phyloP scores from a whole-genome alignment of 2,113 vertebrate genomes.

The Proteles cristata region DNA sequence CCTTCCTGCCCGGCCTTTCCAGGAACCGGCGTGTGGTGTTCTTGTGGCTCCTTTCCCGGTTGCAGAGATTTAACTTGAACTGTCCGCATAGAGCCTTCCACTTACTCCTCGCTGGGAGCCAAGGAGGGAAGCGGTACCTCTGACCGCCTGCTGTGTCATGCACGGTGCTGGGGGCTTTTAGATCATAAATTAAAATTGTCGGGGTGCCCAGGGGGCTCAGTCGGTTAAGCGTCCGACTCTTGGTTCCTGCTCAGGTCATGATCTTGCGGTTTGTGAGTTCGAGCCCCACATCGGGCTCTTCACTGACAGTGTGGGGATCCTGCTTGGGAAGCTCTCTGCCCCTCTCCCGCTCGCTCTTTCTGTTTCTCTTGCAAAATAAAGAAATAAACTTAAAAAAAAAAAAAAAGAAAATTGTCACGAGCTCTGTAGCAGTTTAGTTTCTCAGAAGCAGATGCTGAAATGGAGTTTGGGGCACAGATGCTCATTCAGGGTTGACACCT shows the following conservation, averaged over 20 bases:
- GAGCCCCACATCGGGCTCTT: too few species aligned
- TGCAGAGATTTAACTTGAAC: neutral
- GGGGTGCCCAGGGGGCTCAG: too few species aligned
- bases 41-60: neutral
- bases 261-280: too few species aligned
- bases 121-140: neutral
- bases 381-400: neutral
- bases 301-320: too few species aligned
- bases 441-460: neutral
- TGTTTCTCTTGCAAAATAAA: too few species aligned
- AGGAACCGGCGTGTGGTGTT: neutral
- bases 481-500: neutral
- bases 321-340: too few species aligned
- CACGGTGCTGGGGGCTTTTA: neutral
- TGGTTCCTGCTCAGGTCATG: too few species aligned
- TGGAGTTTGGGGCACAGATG: neutral
- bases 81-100: neutral
- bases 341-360: too few species aligned
- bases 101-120: neutral
- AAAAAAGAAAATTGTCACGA: neutral
- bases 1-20: neutral
- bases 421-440: neutral
- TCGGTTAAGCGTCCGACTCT: too few species aligned
- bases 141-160: neutral
- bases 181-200: neutral